Percentiles rank a stretch among this genome's conserved stretches.
phyloP scores from a whole-genome alignment of 2,113 vertebrate species.

The Nycticorax nycticorax region DNA sequence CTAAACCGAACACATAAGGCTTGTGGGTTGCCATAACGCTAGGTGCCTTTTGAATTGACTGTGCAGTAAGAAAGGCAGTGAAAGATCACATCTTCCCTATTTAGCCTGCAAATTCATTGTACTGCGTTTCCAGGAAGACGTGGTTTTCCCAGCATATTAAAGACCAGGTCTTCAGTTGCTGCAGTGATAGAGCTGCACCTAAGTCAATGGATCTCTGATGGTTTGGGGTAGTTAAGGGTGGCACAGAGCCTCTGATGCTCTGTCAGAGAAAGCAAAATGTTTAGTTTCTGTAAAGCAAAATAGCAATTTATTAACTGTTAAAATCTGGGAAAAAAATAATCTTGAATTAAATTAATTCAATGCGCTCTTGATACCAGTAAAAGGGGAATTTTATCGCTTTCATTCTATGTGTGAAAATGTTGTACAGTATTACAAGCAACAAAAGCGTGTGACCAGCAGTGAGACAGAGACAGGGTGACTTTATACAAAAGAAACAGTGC shows the following conservation, averaged over 20 bases:
- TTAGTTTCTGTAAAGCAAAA: background rate
- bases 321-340: background rate
- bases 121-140: background rate
- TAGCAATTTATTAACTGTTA: background rate
- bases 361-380: background rate
- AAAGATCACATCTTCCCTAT: background rate
- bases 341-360: background rate
- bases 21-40: background rate
- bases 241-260: background rate
- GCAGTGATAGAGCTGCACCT: background rate
- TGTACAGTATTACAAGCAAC: background rate
- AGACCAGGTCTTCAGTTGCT: background rate
- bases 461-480: background rate
- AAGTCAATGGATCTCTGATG: background rate
- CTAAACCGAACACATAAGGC: background rate
- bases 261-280: background rate
- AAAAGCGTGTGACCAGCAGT: background rate
- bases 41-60: fast-evolving
- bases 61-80: background rate
- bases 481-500: background rate
- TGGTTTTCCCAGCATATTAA: background rate
- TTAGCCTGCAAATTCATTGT: background rate
- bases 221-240: background rate
- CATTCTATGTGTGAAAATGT: background rate
- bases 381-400: background rate